Conservation (phyloP, 2,797 vertebrate genomes). For the Alosa sapidissima region DNA sequence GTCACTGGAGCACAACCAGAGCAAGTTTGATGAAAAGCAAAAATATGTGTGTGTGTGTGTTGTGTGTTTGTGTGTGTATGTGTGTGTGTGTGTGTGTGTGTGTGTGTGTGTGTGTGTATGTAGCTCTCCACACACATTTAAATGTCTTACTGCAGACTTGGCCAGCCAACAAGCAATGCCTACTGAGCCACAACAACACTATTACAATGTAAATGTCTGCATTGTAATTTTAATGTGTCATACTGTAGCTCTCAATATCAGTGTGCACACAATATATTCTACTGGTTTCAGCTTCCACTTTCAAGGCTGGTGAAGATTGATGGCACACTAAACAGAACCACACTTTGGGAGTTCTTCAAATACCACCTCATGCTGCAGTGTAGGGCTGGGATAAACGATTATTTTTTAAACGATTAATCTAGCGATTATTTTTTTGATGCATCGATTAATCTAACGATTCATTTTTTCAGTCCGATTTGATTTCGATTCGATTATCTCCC, state of each 20-base stretch:
- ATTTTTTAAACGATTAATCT: too few species aligned
- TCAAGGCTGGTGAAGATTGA: neutral
- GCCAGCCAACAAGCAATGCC: neutral
- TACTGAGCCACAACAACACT: neutral
- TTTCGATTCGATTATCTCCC: too few species aligned
- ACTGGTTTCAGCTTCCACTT: too few species aligned
- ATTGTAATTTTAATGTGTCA: neutral
- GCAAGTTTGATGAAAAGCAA: neutral
- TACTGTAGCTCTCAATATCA: neutral
- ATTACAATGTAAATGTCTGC: neutral
- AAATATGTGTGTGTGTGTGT: neutral
- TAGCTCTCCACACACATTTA: neutral
- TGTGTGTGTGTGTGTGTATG: neutral
- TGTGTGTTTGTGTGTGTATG: neutral
- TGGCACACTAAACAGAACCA: neutral
- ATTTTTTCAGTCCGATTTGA: too few species aligned
- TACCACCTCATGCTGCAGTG: neutral
- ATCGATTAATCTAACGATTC: too few species aligned
- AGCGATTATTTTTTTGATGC: too few species aligned
- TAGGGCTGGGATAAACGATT: too few species aligned
- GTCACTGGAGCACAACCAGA: neutral
- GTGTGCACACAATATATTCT: neutral
- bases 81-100: neutral
- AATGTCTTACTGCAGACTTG: neutral
- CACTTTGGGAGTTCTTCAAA: neutral